These are phyloP conservation scores for Lethocerus indicus DNA, from an alignment of 1,140 invertebrate genomes.

Conservation along the genomic window DNA sequence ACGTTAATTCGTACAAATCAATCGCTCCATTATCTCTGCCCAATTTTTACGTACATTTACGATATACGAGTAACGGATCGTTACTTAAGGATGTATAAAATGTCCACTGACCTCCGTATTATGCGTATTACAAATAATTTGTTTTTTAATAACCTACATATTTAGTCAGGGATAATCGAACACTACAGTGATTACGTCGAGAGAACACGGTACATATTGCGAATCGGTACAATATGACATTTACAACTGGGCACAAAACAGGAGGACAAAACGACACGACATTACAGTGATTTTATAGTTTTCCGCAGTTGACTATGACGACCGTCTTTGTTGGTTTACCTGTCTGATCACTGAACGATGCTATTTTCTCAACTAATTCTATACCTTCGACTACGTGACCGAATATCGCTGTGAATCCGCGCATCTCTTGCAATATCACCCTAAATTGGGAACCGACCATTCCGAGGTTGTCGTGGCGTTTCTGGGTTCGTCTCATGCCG, in stretches of 20 bases:
- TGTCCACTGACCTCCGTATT: too few species aligned
- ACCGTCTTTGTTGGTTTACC: conserved; percentile 60
- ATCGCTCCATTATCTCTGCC: too few species aligned
- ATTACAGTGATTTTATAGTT: conserved; percentile 26
- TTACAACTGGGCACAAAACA: not conserved
- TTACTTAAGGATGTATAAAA: too few species aligned
- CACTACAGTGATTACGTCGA: too few species aligned
- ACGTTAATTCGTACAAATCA: too few species aligned
- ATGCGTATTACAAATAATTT: too few species aligned
- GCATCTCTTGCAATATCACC: conserved; percentile 61
- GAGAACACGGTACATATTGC: too few species aligned
- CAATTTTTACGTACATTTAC: too few species aligned
- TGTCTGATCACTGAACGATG: conserved; percentile 52
- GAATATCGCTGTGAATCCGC: conserved; percentile 67
- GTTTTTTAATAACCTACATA: too few species aligned
- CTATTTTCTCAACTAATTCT: conserved; percentile 62
- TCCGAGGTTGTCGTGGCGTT: conserved; percentile 57
- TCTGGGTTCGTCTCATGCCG: conserved; percentile 66
- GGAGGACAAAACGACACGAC: not conserved
- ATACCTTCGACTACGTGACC: conserved; percentile 64
- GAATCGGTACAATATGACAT: too few species aligned
- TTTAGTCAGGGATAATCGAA: too few species aligned
- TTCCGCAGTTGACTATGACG: conserved; percentile 56
- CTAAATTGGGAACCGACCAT: conserved; percentile 73
- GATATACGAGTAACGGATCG: too few species aligned